Evolutionary conservation across 1,140 invertebrate genomes (phyloP).

Genomic region (Polyergus mexicanus): DNA sequence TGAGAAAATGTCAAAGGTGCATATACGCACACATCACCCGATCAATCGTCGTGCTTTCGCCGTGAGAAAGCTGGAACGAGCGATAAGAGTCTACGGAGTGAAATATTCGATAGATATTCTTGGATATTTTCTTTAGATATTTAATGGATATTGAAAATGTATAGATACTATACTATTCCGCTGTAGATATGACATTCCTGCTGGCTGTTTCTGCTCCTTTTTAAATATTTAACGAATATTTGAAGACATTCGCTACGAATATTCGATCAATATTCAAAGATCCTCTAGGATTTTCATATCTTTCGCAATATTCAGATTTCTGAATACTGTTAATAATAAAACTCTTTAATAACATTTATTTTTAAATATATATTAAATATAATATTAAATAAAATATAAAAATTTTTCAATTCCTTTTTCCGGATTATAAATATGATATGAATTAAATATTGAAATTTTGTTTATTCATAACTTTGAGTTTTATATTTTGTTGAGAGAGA

Average conservation of each 20-base stretch:
- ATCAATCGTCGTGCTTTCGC: not conserved
- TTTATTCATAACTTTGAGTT: not conserved
- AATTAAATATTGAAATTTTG: not conserved
- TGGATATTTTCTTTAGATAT: conserved; percentile 20
- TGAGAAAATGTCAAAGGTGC: conserved; percentile 44
- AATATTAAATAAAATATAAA: not conserved
- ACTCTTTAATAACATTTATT: not conserved
- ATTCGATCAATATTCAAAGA: not conserved
- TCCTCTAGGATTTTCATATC: not conserved
- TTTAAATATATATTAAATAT: too few relatives aligned
- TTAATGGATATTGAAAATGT: not conserved
- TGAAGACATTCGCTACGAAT: not conserved
- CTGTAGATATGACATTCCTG: not conserved
- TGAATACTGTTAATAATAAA: not conserved
- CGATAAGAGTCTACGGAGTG: not conserved
- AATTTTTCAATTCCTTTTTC: not conserved
- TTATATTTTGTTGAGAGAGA: too few relatives aligned
- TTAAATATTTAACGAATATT: conserved; percentile 8
- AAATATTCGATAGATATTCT: conserved; percentile 1
- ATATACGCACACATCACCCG: not conserved
- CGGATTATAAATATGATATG: not conserved
- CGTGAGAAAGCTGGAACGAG: not conserved
- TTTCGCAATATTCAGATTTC: not conserved
- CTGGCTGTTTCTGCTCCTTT: not conserved
- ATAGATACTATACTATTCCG: not conserved